Evolutionary conservation across 2,113 vertebrate species (phyloP).

Genomic region (Neotragus moschatus): DNA sequence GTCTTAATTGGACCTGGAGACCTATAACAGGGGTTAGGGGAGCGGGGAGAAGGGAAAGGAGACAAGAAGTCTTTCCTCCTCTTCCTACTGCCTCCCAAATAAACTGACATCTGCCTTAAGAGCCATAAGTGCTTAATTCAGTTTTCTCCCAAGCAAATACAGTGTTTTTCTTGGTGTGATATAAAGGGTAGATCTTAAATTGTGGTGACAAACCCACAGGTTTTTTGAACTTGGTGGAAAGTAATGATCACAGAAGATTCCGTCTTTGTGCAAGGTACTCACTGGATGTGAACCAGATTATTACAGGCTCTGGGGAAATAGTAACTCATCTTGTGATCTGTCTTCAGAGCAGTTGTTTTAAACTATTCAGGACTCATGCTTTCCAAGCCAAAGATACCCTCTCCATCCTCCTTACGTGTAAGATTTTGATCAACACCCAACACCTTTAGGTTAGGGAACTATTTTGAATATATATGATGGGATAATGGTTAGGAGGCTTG

Average conservation of each 20-base stretch:
- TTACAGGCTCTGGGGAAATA: not conserved
- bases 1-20: not conserved
- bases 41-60: not conserved
- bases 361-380: not conserved
- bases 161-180: not conserved
- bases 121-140: not conserved
- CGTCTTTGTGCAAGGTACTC: not conserved
- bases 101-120: not conserved
- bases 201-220: not conserved
- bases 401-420: not conserved
- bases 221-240: not conserved
- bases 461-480: not conserved
- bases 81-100: not conserved
- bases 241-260: not conserved
- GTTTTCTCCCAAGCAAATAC: not conserved
- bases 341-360: not conserved
- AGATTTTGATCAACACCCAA: not conserved
- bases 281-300: not conserved
- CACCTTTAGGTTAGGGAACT: not conserved
- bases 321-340: not conserved
- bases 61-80: not conserved
- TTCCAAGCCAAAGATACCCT: not conserved
- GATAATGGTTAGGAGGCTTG: not conserved
- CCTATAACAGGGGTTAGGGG: not conserved
- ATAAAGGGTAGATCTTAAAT: not conserved